Conservation (phyloP, 1,140 invertebrate species). For the Eumeta japonica region DNA sequence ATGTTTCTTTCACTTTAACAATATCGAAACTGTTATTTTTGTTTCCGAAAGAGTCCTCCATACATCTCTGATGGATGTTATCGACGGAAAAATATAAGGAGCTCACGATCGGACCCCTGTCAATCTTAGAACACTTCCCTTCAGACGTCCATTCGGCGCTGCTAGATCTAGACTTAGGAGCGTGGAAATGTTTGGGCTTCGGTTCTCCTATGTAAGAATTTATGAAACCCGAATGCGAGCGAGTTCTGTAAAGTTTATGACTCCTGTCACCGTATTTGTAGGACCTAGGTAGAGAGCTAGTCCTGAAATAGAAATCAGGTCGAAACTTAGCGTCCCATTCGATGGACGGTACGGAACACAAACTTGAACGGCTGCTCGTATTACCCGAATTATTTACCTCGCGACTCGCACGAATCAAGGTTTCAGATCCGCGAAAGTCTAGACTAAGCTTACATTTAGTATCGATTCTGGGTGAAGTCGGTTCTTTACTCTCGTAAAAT, state of each 20-base stretch:
- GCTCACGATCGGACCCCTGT: no score
- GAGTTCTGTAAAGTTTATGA: conserved; percentile 32
- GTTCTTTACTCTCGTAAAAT: conserved; percentile 22
- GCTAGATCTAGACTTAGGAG: conserved; percentile 34
- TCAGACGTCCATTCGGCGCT: conserved; percentile 14
- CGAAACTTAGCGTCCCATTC: conserved; percentile 34
- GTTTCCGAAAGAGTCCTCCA: conserved; percentile 13
- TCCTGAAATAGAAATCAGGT: conserved; percentile 22
- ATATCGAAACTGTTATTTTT: conserved; percentile 3
- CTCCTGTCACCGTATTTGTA: conserved; percentile 9
- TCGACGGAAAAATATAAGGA: conserved; percentile 26
- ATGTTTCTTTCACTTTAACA: conserved; percentile 27
- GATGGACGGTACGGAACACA: conserved; percentile 34
- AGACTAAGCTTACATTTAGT: no score
- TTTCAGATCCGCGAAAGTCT: no score
- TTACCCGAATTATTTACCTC: no score
- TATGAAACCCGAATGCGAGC: conserved; percentile 44
- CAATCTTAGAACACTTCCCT: neutral
- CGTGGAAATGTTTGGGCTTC: conserved; percentile 41
- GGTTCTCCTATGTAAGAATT: conserved; percentile 42
- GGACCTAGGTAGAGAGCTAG: conserved; percentile 24
- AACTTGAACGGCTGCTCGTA: conserved; percentile 28
- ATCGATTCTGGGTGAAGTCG: no score
- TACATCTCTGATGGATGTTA: conserved; percentile 26
- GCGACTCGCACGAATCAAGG: no score